Base-by-base conservation (phyloP, 2,797 vertebrate genomes). In the Novumbra hubbsi region DNA sequence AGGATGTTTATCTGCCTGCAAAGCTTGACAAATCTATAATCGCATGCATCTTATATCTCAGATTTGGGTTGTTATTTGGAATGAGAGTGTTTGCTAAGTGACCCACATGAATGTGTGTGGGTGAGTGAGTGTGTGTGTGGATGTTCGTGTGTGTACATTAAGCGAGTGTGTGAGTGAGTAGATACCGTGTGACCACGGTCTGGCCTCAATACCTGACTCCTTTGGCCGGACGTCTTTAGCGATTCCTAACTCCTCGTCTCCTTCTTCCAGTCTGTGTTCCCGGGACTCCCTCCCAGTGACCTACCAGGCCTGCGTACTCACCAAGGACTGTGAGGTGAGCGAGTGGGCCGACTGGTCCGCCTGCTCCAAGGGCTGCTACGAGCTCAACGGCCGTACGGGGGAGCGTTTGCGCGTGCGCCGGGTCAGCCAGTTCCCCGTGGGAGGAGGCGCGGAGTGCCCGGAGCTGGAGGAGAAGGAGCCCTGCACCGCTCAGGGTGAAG, bases 301-400 rank as follows among this genome's bases (percentile, higher is more conserved):
- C 0, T 97, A 96, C 90, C 97, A 98, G 88, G 95, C 97, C 69
- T 99, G 98, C 19, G 95, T 98, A 76, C 90, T 96, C 68, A 87
- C 91, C 34, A 96, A 95, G 87, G 96, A 96, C 81, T 99, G 97
- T 48, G 95, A 97, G 30, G 93, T 96, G 71, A 93, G 93, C 0
- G 96, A 98, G 72, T 99, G 98, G 98, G 93, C 94, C 0, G 94
- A 96, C 41, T 99, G 98, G 98, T 95, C 94, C 0, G 70, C 89
- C 0, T 99, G 98, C 86, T 96, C 97, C 71, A 96, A 95, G 91
- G 92, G 93, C 1, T 99, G 98, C 84, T 95, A 94, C 0, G 93
- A 96, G 71, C 82, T 82, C 70, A 92, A 90, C 0, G 94, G 94
- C 4, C 92, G 94, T 1, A 91, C 90, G 60, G 97, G 97, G 14